These are phyloP conservation scores for Pseudois nayaur DNA, from an alignment of 2,113 vertebrate species.

Conservation along the genomic window DNA sequence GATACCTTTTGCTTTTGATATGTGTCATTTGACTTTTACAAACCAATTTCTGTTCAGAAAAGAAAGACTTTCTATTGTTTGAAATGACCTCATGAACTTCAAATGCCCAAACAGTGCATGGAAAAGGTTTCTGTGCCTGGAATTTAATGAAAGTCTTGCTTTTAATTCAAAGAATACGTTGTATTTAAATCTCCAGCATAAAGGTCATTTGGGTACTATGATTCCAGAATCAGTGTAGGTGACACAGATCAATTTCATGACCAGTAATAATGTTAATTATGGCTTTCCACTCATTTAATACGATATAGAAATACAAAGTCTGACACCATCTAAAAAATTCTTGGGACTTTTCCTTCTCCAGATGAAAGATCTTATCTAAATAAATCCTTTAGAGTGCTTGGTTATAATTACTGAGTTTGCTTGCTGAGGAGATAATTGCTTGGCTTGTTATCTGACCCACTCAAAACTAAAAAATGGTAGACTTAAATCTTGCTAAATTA, in stretches of 20 bases:
- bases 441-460: slow-evolving; percentile 52
- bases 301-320: not conserved
- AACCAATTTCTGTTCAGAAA: not conserved
- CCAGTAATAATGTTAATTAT: slow-evolving; percentile 33
- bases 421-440: slow-evolving; percentile 59
- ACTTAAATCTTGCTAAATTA: slow-evolving; percentile 37
- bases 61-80: not conserved
- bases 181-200: slow-evolving; percentile 11
- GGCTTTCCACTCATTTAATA: not conserved
- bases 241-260: slow-evolving; percentile 5
- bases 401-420: slow-evolving; percentile 61
- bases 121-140: not conserved
- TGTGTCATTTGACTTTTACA: not conserved
- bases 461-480: slow-evolving; percentile 25
- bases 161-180: not conserved
- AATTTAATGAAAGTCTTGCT: not conserved
- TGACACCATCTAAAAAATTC: slow-evolving; percentile 16
- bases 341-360: slow-evolving; percentile 35
- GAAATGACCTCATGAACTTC: not conserved
- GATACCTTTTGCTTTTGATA: not conserved
- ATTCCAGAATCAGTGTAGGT: not conserved
- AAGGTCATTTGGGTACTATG: not conserved
- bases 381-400: slow-evolving; percentile 34
- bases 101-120: not conserved
- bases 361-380: slow-evolving; percentile 48